These are phyloP conservation scores for Apodemus agrarius DNA, from an alignment of 2,797 vertebrate genomes.

Conservation along the genomic window DNA sequence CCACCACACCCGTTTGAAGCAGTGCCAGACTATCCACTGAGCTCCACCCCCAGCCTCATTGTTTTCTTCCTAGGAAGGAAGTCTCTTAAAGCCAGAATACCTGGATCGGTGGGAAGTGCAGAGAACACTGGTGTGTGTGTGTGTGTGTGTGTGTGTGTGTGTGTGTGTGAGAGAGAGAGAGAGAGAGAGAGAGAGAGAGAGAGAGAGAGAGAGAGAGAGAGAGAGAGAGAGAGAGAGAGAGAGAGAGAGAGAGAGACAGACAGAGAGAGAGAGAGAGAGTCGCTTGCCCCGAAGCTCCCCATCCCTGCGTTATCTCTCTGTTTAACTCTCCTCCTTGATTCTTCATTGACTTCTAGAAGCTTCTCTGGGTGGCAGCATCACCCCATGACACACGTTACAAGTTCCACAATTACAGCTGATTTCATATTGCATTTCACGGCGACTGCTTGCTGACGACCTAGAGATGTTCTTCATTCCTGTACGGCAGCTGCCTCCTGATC, in stretches of 20 bases:
- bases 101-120: neutral
- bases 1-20: neutral
- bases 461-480: neutral
- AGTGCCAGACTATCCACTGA: neutral
- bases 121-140: neutral
- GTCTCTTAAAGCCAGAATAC: neutral
- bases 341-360: conserved; percentile 11
- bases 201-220: too few species aligned
- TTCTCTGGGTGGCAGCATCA: neutral
- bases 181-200: too few species aligned
- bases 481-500: neutral
- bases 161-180: too few species aligned
- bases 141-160: too few species aligned
- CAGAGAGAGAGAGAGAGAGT: too few species aligned
- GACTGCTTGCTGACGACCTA: neutral
- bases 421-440: neutral
- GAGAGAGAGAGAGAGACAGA: too few species aligned
- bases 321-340: neutral
- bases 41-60: neutral
- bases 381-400: neutral
- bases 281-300: fast-evolving
- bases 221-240: neutral
- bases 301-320: neutral
- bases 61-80: neutral
- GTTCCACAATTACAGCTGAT: neutral